Base-by-base conservation (phyloP, 2,113 vertebrate genomes). In the Empidonax alnorum region DNA sequence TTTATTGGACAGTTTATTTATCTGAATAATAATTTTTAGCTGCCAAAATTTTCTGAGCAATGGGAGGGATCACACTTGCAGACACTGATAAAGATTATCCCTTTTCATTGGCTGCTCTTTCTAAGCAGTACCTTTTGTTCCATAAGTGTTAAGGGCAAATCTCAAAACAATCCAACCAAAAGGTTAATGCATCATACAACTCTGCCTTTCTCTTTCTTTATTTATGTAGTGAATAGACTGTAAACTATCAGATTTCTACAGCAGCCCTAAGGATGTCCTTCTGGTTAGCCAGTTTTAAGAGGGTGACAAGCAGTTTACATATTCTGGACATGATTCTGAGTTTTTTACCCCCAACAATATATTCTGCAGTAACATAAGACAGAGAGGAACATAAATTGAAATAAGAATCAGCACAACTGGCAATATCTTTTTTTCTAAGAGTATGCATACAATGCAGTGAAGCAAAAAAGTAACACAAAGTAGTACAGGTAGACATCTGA, bases 371-470 rank as follows among this genome's bases (percentile, higher is more conserved):
- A 62, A 37, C 6, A 21, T 22, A 66, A 61, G 11, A 6, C 14
- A 76, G 63, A 75, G 21, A 68, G 10, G 14, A 68, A 63, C 25
- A 65, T 18, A 35, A 65, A 59, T 3, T 69, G 10, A 78, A 78
- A 47, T 14, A 56, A 30, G 24, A 69, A 55, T 49, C 14, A 68
- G 11, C 28, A 27, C 10, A 79, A 42, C 6, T 31, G 10, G 7
- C 3, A 79, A 41, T 35, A 84, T 47, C 14, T 2, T 82, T 55
- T 84, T 89, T 30, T 58, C 16, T 63, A 56, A 66, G 10, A 47
- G 6, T 3, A 20, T 13, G 4, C 7, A 20, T 27, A 39, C 2
- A 30, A 22, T 22, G 10, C 27, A 65, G 12, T 0, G 1, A 30
- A 67, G 35, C 19, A 67, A 52, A 49, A 12, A 44, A 58, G 3